Conservation (phyloP, 2,888 invertebrate genomes). For the Drosophila lacicola region DNA sequence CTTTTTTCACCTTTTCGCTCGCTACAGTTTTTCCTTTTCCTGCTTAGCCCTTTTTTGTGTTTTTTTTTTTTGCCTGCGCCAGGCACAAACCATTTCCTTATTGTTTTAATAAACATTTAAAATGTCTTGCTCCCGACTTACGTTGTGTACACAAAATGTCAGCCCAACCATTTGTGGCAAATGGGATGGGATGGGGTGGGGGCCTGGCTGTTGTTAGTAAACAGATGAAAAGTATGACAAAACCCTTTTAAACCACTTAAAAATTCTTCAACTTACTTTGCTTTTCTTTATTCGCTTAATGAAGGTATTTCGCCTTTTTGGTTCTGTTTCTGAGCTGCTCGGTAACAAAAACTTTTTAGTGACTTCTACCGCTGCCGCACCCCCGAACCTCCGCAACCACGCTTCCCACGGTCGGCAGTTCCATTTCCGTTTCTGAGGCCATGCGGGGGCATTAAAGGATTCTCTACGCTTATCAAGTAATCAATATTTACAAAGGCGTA, state of each 20-base stretch:
- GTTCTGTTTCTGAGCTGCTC: conserved; percentile 55
- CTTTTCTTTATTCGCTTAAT: conserved; percentile 81
- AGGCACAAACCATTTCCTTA: conserved; percentile 80
- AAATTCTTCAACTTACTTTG: conserved; percentile 80
- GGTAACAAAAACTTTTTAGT: conserved; percentile 55
- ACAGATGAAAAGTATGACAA: conserved; percentile 77
- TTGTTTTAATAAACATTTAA: conserved; percentile 83
- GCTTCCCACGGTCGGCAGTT: conserved; percentile 40
- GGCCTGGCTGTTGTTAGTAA: conserved; percentile 36
- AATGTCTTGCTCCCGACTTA: conserved; percentile 75
- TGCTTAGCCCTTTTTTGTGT: conserved; percentile 12
- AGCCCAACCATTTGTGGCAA: conserved; percentile 67
- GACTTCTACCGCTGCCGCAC: conserved; percentile 30
- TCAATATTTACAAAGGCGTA: conserved; percentile 76
- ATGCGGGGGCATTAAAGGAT: conserved; percentile 70
- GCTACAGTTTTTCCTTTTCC: conserved; percentile 38
- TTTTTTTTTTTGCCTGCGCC: conserved; percentile 9
- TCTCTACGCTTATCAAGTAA: conserved; percentile 72
- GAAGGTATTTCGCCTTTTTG: conserved; percentile 80
- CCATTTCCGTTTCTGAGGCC: conserved; percentile 61
- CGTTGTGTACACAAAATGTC: conserved; percentile 64
- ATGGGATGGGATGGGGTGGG: conserved; percentile 1
- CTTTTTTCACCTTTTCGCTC: conserved; percentile 63
- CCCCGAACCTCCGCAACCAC: not conserved
- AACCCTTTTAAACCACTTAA: conserved; percentile 82